Conservation (phyloP, 2,888 invertebrate genomes). For the Blomia tropicalis region DNA sequence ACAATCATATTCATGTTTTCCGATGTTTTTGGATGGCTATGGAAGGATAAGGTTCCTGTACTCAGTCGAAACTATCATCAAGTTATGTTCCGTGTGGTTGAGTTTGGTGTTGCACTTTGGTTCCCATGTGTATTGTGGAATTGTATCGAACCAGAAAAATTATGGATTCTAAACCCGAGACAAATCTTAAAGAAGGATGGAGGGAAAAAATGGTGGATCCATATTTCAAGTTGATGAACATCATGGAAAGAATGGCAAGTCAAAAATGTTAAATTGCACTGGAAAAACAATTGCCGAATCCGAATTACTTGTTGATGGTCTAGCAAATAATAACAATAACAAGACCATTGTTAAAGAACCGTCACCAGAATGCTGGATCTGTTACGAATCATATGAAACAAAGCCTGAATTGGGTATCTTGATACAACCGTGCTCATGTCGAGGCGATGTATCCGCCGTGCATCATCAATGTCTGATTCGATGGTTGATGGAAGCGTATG, state of each 20-base stretch:
- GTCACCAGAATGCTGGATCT: conserved; percentile 68
- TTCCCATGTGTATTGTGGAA: conserved; percentile 92
- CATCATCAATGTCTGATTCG: conserved; percentile 76
- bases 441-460: conserved; percentile 77
- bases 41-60: conserved; percentile 82
- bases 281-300: conserved; percentile 26
- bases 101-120: conserved; percentile 84
- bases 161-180: conserved; percentile 83
- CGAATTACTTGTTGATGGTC: conserved; percentile 26
- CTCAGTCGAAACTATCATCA: conserved; percentile 82
- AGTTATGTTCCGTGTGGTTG: conserved; percentile 70
- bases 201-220: neutral
- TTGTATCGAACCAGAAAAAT: conserved; percentile 71
- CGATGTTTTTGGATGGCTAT: conserved; percentile 75
- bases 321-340: neutral
- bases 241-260: neutral
- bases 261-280: neutral
- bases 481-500: conserved; percentile 54
- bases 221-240: neutral
- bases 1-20: conserved; percentile 75
- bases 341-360: neutral
- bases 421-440: conserved; percentile 74
- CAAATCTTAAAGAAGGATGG: conserved; percentile 47
- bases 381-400: conserved; percentile 59
- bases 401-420: conserved; percentile 52